Percentiles rank a stretch among this genome's conserved stretches.
These are phyloP conservation scores for Apis mellifera DNA, from an alignment of 1,140 invertebrate genomes.

Conservation along the genomic window DNA sequence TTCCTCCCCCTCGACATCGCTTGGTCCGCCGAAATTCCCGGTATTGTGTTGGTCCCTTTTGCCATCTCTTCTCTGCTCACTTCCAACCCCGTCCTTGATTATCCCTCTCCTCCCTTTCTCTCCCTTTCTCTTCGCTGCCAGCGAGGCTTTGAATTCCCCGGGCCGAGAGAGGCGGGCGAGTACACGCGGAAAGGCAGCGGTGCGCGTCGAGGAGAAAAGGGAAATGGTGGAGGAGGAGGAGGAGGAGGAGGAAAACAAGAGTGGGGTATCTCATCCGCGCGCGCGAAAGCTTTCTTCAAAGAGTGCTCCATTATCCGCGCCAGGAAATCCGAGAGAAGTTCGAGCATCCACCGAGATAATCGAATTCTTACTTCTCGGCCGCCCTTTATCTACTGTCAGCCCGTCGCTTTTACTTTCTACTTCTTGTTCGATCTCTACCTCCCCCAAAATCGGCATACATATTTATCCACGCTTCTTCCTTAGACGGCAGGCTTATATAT, in stretches of 20 bases:
- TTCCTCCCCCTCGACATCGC: not conserved
- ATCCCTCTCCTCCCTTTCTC: conserved; percentile 18
- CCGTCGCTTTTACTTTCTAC: conserved; percentile 22
- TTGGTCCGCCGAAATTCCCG: conserved; percentile 50
- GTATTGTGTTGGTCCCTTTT: conserved; percentile 63
- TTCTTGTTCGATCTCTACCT: conserved; percentile 33
- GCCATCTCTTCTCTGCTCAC: not conserved
- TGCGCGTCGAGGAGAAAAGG: conserved; percentile 19
- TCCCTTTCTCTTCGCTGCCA: not conserved
- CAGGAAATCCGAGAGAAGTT: conserved; percentile 70
- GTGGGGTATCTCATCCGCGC: conserved; percentile 49
- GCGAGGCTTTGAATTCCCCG: conserved; percentile 61
- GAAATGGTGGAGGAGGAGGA: conserved; percentile 18
- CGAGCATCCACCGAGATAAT: conserved; percentile 67
- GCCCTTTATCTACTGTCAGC: conserved; percentile 59
- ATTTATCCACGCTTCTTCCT: conserved; percentile 60
- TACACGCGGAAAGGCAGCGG: conserved; percentile 23
- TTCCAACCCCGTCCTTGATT: conserved; percentile 16
- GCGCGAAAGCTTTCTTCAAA: conserved; percentile 68
- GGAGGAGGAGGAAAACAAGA: conserved; percentile 31
- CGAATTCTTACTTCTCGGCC: conserved; percentile 69
- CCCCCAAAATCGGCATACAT: conserved; percentile 42
- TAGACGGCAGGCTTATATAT: conserved; percentile 1
- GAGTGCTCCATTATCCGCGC: conserved; percentile 68
- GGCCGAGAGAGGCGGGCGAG: conserved; percentile 27